A percentile compares a stretch with the other conserved stretches of the same genome.
These are phyloP conservation scores for Suncus etruscus DNA, from an alignment of 2,113 vertebrate species.

Conservation along the genomic window DNA sequence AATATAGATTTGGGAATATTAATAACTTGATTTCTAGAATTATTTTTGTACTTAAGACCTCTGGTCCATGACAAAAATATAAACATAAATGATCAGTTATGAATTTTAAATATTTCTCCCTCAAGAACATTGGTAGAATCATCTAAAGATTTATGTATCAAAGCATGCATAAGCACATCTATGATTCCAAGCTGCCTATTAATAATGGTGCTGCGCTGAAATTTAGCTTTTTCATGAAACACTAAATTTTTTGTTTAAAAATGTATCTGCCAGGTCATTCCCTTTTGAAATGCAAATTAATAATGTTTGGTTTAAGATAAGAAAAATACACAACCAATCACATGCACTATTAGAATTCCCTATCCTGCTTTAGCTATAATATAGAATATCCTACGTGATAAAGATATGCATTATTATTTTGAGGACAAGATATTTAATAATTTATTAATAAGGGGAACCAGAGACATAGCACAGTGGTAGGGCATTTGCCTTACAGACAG, in stretches of 20 bases:
- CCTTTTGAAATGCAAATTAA: slow-evolving; percentile 52
- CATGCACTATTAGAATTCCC: neutral
- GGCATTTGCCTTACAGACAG: no score
- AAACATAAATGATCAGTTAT: neutral
- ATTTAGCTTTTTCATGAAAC: neutral
- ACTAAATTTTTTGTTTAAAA: neutral
- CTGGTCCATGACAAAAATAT: neutral
- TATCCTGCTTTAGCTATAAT: neutral
- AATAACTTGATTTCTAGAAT: neutral
- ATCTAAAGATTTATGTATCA: no score
- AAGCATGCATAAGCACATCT: no score
- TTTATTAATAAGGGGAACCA: neutral
- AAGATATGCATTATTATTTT: slow-evolving; percentile 6
- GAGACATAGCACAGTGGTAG: no score
- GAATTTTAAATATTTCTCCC: neutral
- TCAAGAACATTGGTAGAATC: neutral
- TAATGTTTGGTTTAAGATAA: slow-evolving; percentile 47
- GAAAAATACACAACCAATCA: slow-evolving; percentile 47
- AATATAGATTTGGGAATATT: neutral
- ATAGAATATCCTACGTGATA: slow-evolving; percentile 26
- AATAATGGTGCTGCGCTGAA: neutral
- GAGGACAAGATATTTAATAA: neutral
- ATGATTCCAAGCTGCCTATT: neutral
- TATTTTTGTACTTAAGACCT: neutral
- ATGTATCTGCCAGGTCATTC: slow-evolving; percentile 13